Evolutionary conservation across 2,888 invertebrate genomes (phyloP).

Genomic region (Habrosyne pyritoides): DNA sequence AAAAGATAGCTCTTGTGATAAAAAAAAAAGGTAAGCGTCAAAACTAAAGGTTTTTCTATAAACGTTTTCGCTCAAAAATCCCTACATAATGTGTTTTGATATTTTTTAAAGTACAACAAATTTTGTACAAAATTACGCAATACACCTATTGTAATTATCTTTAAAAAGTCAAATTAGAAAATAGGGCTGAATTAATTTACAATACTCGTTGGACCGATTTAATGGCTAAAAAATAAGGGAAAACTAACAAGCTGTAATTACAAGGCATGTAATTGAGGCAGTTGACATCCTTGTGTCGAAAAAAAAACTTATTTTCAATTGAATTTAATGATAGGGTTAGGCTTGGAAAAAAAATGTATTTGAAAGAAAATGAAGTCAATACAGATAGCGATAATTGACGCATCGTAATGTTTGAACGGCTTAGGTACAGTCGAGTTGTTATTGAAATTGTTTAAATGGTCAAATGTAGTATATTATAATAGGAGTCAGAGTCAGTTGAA

Average conservation of each 20-base stretch:
- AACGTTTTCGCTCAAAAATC: no score
- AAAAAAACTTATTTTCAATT: constrained; percentile 56
- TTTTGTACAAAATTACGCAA: constrained; percentile 20
- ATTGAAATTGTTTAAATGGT: constrained; percentile 13
- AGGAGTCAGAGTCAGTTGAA: constrained; percentile 56
- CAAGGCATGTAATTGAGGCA: constrained; percentile 62
- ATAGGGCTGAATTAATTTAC: constrained; percentile 59
- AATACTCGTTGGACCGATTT: constrained; percentile 49
- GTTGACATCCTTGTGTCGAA: constrained; percentile 68
- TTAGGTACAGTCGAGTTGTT: neutral
- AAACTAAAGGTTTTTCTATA: no score
- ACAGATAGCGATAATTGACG: no score
- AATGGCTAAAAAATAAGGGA: constrained; percentile 53
- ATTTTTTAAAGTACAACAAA: constrained; percentile 10
- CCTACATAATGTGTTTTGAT: no score
- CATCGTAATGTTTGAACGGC: no score
- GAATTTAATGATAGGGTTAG: constrained; percentile 71
- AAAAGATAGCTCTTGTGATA: no score
- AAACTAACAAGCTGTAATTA: constrained; percentile 73
- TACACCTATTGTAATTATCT: constrained; percentile 47
- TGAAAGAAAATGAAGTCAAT: no score
- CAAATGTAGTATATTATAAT: constrained; percentile 45
- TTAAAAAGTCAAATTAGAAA: constrained; percentile 51
- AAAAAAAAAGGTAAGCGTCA: no score
- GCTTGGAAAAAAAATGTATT: neutral